Base-by-base conservation (phyloP, 1,140 invertebrate species). In the Coenobita brevimanus region DNA sequence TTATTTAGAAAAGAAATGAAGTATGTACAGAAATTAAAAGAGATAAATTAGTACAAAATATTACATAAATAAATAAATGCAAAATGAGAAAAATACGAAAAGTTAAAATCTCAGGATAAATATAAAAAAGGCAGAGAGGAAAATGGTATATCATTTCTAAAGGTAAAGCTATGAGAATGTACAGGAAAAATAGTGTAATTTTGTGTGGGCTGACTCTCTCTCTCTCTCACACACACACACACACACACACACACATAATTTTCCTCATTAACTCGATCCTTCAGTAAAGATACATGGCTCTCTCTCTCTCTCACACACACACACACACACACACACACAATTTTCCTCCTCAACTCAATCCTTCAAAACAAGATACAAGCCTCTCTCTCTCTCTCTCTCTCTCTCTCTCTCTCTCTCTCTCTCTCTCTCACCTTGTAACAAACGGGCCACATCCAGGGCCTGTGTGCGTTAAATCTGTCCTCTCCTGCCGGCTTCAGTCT, bases 401-500 rank as follows among this genome's bases (percentile, higher is more conserved):
- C 50, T 21, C 27, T 2, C 1, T 21, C 50, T 10, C 69, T 4
- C 69, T 36, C 38, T 2, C 69, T 27, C 69, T 30, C 13, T 71
- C 17, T 3, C 21, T 30, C n/a, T 15, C 36, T 76, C 91, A 93
- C 93, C 89, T 92, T 92, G 83, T 91, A 92, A 89, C 93, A 92
- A 38, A 94, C 91, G 3, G 94, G 94, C 94, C 94, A 94, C 90
- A 94, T 93, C 94, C 94, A 94, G 6, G 94, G 94, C 81, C 92
- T 83, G 15, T 90, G 15, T 93, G 94, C 27, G 92, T 93, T 41
- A 50, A 43, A 71, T 17, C 93, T 90, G 84, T 94, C 93, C 4
- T 92, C 93, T 89, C 93, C 93, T 85, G 93, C 93, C 3, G 94
- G 93, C 89, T 94, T 94, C 27, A 94, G 91, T 24, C 93, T 92